Evolutionary conservation across 1,140 invertebrate genomes (phyloP).

Genomic region (Sinella curviseta): DNA sequence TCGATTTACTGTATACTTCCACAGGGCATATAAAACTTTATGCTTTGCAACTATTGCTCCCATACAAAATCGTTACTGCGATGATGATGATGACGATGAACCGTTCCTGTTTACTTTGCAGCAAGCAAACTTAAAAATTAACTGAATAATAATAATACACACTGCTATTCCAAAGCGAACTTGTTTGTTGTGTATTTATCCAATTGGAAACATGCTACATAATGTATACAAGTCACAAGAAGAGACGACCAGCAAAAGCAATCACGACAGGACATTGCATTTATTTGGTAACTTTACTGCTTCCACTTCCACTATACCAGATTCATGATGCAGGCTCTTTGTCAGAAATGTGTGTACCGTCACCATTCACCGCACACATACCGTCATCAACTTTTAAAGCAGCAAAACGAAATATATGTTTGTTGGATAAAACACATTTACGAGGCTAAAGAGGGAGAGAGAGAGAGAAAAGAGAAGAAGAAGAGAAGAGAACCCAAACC

Average conservation of each 20-base stretch:
- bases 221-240: background rate
- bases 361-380: background rate
- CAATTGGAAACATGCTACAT: background rate
- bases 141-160: too few relatives aligned
- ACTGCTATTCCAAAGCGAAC: too few relatives aligned
- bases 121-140: too few relatives aligned
- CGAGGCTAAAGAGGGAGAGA: background rate
- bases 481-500: background rate
- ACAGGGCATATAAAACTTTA: too few relatives aligned
- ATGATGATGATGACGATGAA: too few relatives aligned
- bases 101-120: too few relatives aligned
- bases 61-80: too few relatives aligned
- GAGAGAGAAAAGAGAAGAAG: background rate
- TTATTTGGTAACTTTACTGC: background rate
- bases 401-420: background rate
- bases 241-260: background rate
- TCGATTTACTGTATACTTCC: too few relatives aligned
- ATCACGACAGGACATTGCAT: constrained; percentile 24
- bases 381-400: background rate
- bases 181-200: background rate
- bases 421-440: background rate
- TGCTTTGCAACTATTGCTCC: too few relatives aligned
- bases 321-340: background rate
- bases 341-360: background rate
- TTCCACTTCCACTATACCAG: background rate